Conservation (phyloP, 2,888 invertebrate genomes). For the Papilio elwesi region DNA sequence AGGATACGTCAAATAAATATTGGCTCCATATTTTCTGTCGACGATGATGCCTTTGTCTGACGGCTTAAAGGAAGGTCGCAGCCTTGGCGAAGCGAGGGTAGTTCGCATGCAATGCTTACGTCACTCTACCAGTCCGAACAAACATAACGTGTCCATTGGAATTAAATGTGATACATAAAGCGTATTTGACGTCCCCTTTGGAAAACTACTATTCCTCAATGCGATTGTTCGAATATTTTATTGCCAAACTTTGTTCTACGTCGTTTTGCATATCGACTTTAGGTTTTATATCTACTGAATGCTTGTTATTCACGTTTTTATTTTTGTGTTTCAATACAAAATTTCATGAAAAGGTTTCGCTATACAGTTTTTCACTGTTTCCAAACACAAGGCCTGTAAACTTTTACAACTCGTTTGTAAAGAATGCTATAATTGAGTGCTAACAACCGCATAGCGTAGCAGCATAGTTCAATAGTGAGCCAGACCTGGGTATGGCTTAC, state of each 20-base stretch:
- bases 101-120: conserved; percentile 59
- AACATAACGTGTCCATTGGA: conserved; percentile 49
- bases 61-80: conserved; percentile 53
- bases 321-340: conserved; percentile 19
- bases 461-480: conserved; percentile 4
- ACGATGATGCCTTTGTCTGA: conserved; percentile 29
- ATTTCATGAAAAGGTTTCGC: conserved; percentile 16
- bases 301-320: conserved; percentile 9
- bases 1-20: conserved; percentile 27
- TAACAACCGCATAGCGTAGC: conserved; percentile 1
- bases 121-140: conserved; percentile 49
- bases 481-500: background rate
- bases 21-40: conserved; percentile 28
- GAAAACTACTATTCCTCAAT: conserved; percentile 16
- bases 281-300: background rate
- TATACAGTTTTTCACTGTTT: conserved; percentile 17
- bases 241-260: conserved; percentile 17
- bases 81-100: conserved; percentile 55
- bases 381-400: background rate
- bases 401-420: conserved; percentile 12
- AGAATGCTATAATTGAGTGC: conserved; percentile 23
- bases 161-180: conserved; percentile 35
- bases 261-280: conserved; percentile 14
- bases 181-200: conserved; percentile 10
- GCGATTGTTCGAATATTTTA: conserved; percentile 27